Conservation (phyloP, 2,797 vertebrate species). For the Todus mexicanus region DNA sequence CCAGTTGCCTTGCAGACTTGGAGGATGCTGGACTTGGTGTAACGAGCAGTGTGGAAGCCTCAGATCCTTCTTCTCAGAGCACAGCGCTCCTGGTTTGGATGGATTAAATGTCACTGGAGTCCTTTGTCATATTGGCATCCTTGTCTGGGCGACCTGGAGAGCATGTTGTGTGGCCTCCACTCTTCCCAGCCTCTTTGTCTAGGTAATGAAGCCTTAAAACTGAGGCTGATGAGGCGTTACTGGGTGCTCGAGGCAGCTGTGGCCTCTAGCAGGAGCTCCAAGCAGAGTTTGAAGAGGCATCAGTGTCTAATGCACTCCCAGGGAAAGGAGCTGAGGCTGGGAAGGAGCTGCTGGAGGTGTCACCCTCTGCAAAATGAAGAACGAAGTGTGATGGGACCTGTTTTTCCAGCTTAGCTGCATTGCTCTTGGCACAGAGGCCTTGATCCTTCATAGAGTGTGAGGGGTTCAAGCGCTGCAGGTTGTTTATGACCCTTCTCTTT, state of each 20-base stretch:
- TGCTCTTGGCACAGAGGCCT: no score
- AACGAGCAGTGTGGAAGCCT: background rate
- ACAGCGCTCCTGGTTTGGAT: background rate
- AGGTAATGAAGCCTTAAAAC: background rate
- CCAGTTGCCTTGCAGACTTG: background rate
- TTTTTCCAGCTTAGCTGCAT: background rate
- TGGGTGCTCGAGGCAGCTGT: background rate
- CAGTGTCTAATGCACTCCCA: background rate
- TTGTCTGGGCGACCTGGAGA: no score
- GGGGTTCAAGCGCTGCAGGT: background rate
- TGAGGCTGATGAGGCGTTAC: background rate
- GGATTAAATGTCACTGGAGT: background rate
- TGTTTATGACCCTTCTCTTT: background rate
- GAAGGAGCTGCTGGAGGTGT: background rate
- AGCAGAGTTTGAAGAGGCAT: background rate
- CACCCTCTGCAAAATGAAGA: background rate
- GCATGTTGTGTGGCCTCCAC: background rate
- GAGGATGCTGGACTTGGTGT: background rate
- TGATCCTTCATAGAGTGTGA: background rate
- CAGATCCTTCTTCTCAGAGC: background rate
- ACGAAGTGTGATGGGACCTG: accelerated
- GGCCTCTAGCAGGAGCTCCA: background rate
- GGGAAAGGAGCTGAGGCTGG: background rate
- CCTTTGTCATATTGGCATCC: background rate
- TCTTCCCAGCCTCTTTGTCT: background rate